A percentile compares a stretch with the other conserved stretches of the same genome.
These are phyloP conservation scores for Atta colombica DNA, from an alignment of 1,140 invertebrate species.

Conservation along the genomic window DNA sequence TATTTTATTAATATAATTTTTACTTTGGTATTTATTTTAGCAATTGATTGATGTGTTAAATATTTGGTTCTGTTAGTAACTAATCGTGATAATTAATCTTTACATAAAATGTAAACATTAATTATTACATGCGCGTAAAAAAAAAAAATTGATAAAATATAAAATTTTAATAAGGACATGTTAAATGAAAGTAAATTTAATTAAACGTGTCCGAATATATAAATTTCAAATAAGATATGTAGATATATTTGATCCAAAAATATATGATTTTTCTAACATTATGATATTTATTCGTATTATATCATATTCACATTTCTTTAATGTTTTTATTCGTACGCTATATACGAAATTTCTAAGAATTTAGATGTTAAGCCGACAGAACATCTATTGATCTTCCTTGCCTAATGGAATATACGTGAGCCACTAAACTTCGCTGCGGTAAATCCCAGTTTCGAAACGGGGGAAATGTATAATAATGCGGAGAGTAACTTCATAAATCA, in stretches of 20 bases:
- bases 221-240: neutral
- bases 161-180: neutral
- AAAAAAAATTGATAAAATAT: neutral
- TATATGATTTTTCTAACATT: neutral
- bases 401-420: conserved; percentile 63
- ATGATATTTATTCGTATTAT: too few species aligned
- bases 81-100: too few species aligned
- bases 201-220: neutral
- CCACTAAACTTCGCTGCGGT: conserved; percentile 52
- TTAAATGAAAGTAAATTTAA: conserved; percentile 17
- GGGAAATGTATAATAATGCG: conserved; percentile 75
- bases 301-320: too few species aligned
- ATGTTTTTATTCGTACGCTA: conserved; percentile 8
- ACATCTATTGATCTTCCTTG: conserved; percentile 67
- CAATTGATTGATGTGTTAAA: neutral
- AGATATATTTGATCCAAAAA: neutral
- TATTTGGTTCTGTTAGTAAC: neutral
- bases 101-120: neutral
- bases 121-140: neutral
- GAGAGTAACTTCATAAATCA: conserved; percentile 81
- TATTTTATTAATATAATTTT: neutral
- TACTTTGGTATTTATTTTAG: neutral
- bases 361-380: conserved; percentile 49
- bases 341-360: conserved; percentile 25
- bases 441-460: conserved; percentile 58